Percentiles rank a stretch among this genome's conserved stretches.
Conservation (phyloP, 64 coral and sea anemone species). For the Pachyseris speciosa region DNA sequence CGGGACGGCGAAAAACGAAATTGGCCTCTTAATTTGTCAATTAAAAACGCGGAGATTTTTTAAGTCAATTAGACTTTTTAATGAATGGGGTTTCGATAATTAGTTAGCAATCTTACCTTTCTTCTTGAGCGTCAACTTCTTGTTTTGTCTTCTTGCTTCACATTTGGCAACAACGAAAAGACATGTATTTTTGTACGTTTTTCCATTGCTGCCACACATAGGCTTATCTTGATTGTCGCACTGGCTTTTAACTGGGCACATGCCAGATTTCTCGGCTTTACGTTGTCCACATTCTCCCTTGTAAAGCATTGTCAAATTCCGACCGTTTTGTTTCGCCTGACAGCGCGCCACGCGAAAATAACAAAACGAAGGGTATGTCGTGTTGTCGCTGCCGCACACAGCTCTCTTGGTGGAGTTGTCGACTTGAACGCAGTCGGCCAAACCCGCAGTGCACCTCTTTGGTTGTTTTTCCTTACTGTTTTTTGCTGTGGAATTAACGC, state of each 20-base stretch:
- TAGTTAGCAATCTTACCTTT: constrained; percentile 64
- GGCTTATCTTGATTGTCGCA: constrained; percentile 43
- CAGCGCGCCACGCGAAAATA: constrained; percentile 77
- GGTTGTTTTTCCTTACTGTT: constrained; percentile 19
- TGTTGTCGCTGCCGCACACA: constrained; percentile 74
- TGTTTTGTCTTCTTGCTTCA: constrained; percentile 43
- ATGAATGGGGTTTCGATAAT: no score
- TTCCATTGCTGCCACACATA: constrained; percentile 71
- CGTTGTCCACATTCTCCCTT: constrained; percentile 80
- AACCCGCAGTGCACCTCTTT: constrained; percentile 5
- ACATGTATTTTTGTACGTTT: constrained; percentile 89
- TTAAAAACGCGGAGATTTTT: no score
- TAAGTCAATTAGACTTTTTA: no score
- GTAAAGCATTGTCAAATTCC: constrained; percentile 42
- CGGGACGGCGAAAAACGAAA: no score
- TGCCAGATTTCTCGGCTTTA: constrained; percentile 30
- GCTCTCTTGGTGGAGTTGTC: constrained; percentile 45
- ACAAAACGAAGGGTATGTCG: constrained; percentile 73
- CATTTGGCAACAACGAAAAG: constrained; percentile 74
- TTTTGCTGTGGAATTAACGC: constrained; percentile 50
- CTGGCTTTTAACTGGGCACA: constrained; percentile 61
- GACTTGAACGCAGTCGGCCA: constrained; percentile 18
- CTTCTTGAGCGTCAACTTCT: constrained; percentile 27
- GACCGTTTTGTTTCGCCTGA: constrained; percentile 45
- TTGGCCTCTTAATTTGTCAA: neutral